phyloP scores from a whole-genome alignment of 1,140 invertebrate species.

The Drosophila ogumai region DNA sequence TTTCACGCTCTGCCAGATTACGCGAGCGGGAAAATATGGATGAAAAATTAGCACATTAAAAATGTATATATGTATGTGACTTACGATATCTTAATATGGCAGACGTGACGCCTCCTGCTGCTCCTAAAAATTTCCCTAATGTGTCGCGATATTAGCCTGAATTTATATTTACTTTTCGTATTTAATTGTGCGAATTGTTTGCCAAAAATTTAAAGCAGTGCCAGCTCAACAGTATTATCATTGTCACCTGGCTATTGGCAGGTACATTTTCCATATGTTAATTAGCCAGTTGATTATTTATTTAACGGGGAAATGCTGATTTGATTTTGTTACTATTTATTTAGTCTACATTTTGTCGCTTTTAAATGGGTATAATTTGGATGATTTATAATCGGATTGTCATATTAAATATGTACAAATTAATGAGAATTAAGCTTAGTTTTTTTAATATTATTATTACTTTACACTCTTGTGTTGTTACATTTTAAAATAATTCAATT shows the following conservation, averaged over 20 bases:
- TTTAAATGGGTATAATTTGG: slow-evolving; percentile 30
- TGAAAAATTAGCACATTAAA: slow-evolving; percentile 77
- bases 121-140: slow-evolving; percentile 21
- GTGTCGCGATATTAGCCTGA: slow-evolving; percentile 34
- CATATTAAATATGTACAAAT: slow-evolving; percentile 7
- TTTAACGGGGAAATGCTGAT: slow-evolving; percentile 23
- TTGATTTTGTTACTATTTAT: slow-evolving; percentile 35
- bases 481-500: background rate
- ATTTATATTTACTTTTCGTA: slow-evolving; percentile 31
- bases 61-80: slow-evolving; percentile 52
- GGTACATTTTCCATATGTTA: slow-evolving; percentile 34
- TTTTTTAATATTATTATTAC: background rate
- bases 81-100: slow-evolving; percentile 54
- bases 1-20: slow-evolving; percentile 60
- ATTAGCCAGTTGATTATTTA: slow-evolving; percentile 41
- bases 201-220: slow-evolving; percentile 4
- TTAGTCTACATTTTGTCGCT: slow-evolving; percentile 23
- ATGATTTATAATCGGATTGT: slow-evolving; percentile 32
- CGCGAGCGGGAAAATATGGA: slow-evolving; percentile 51
- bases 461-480: background rate
- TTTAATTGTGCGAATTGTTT: slow-evolving; percentile 45
- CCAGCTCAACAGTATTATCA: background rate
- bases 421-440: background rate
- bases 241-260: background rate
- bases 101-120: slow-evolving; percentile 33